A percentile compares a stretch with the other conserved stretches of the same genome.
Conservation (phyloP, 2,113 vertebrate genomes). For the Saguinus midas region DNA sequence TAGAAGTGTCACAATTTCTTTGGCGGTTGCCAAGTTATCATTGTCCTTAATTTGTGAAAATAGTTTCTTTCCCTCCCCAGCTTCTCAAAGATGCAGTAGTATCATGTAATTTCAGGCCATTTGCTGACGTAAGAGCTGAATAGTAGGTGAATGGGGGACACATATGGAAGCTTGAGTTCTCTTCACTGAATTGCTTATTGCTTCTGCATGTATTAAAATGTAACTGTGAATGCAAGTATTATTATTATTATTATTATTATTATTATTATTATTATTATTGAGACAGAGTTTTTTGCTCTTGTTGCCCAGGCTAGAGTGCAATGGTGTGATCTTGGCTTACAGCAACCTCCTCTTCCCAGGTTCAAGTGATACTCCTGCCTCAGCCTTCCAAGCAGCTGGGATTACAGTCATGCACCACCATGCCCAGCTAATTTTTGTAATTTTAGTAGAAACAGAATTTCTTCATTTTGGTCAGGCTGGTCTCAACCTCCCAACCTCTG, state of each 20-base stretch:
- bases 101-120: background rate
- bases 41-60: background rate
- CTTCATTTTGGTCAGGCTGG: no score
- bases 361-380: no score
- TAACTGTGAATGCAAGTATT: background rate
- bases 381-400: no score
- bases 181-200: background rate
- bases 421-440: no score
- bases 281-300: no score
- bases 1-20: background rate
- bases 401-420: no score
- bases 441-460: no score
- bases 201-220: background rate
- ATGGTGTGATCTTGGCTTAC: no score
- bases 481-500: no score
- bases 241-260: background rate
- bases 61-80: background rate
- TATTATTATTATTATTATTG: background rate
- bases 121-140: background rate
- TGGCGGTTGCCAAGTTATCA: background rate
- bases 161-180: background rate
- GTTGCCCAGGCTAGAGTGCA: no score
- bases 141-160: background rate
- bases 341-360: no score
- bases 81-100: background rate